Base-by-base conservation (phyloP, 2,113 vertebrate genomes). In the Apaloderma vittatum region DNA sequence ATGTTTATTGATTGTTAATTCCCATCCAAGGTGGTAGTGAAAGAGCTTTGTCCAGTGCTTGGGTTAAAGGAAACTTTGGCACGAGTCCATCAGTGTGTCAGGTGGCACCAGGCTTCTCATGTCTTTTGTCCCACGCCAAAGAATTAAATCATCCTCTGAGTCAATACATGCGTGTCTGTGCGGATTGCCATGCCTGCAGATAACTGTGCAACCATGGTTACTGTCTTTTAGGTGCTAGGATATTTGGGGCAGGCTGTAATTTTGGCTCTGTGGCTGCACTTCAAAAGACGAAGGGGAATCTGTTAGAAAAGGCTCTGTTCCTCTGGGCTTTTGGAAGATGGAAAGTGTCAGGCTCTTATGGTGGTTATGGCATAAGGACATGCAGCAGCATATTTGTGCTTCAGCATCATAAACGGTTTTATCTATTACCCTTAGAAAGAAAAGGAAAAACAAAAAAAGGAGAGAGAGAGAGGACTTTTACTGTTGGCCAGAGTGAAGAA, bases 91-190 rank as follows among this genome's bases (percentile, higher is more conserved):
- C n/a, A 2, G 36, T 3, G 3, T 62, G 48, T 73, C 45, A 18
- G 72, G 3, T 48, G 51, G 72, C 84, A 32, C 7, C 0, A 59
- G 9, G 81, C 3, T 49, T 58, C 74, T 81, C 9, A 1, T 59
- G 54, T 26, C 95, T 85, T 67, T 72, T 26, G 80, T 32, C 6
- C 30, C 71, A 5, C 0, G 19, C 54, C 45, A 78, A 67, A 40
- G 91, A 71, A 94, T 85, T 58, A 93, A 95, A 76, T 95, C 96
- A 96, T 90, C 90, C 70, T 94, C 43, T 92, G 94, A 96, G 81
- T 96, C 88, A 78, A 76, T 71, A 55, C 77, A 40, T 27, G 94
- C 8, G 30, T 61, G 88, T 61, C 91, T 95, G 73, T 23, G 37
- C 2, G 4, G 78, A 61, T 71, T n/a, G 24, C 70, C 46, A 6